Evolutionary conservation across 64 coral and sea anemone genomes (phyloP).

Genomic region (Porites lutea): DNA sequence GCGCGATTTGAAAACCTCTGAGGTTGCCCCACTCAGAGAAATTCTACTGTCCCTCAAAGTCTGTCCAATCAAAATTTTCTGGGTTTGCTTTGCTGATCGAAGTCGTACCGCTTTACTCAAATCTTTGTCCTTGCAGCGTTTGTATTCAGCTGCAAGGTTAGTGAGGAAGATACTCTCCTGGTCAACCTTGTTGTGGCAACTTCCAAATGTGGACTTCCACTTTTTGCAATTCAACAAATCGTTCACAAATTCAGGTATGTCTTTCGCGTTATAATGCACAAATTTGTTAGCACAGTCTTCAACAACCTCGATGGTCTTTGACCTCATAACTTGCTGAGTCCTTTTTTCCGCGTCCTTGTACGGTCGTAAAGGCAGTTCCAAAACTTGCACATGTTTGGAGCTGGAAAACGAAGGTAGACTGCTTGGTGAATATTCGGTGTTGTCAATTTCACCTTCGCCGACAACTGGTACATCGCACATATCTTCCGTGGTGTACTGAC

Average conservation of each 20-base stretch:
- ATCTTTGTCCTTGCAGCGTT: constrained; percentile 23
- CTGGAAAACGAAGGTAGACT: too few relatives aligned
- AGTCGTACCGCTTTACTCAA: neutral
- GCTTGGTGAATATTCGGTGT: too few relatives aligned
- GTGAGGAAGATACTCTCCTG: neutral
- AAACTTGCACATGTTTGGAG: too few relatives aligned
- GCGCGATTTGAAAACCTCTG: neutral
- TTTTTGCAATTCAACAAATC: constrained; percentile 6
- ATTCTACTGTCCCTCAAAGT: neutral
- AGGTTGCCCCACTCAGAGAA: neutral
- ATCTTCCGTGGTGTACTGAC: too few relatives aligned
- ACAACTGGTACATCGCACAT: too few relatives aligned
- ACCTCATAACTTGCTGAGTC: constrained; percentile 4
- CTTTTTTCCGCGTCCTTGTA: constrained; percentile 26
- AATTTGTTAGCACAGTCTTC: neutral
- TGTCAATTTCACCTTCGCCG: too few relatives aligned
- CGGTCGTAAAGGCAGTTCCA: neutral
- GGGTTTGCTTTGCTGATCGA: constrained; percentile 2
- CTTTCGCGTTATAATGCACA: constrained; percentile 22
- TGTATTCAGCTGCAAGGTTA: constrained; percentile 4
- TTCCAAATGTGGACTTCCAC: constrained; percentile 13
- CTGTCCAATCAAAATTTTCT: constrained; percentile 31
- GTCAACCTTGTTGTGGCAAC: neutral
- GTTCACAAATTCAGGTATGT: too few relatives aligned
- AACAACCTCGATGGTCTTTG: neutral